Evolutionary conservation across 2,888 invertebrate genomes (phyloP), one percentile per base, ranked within the genome.

Genomic region (Erebia palarica): DNA sequence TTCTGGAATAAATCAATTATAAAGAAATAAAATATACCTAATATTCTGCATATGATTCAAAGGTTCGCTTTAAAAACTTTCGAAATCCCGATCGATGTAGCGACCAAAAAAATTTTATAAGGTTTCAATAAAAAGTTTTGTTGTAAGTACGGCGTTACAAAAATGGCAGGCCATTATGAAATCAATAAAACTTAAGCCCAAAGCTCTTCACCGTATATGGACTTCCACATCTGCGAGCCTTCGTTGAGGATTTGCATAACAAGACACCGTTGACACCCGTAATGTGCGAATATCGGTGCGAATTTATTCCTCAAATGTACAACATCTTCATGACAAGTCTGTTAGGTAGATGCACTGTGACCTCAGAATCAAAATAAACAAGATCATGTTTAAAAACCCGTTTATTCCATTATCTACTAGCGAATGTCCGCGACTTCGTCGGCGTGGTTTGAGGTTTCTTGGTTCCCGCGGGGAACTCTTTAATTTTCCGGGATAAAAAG

Each of bases 161-260:
- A 73, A 69, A 70, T 74, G 73, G 73, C 64, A 69, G 64, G 55
- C 72, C 71, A 75, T 73, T 73, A 73, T 74, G 74, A 75, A 75
- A 73, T 73, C 71, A 75, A 75, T 75, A 75, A 75, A 72, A 67
- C 70, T 74, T 75, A 71, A 75, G 71, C 75, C 75, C 64, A 67
- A 73, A 75, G 70, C 72, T 70, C 70, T 68, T 67, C 27, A 61
- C 75, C 74, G 44, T 71, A 75, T 67, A 75, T 76, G 76, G 78
- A 76, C 77, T 77, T 76, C 79, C 81, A 80, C 75, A 82, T 81
- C 78, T 79, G 81, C 80, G 81, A 84, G 80, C 78, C 79, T 81
- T 79, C 80, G 73, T 73, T 70, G 59, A 57, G 78, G 82, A 88
- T 87, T 87, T 86, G 85, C 87, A 87, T 88, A 86, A 85, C 82